phyloP scores from a whole-genome alignment of 2,113 vertebrate genomes.

The Probosciger aterrimus region DNA sequence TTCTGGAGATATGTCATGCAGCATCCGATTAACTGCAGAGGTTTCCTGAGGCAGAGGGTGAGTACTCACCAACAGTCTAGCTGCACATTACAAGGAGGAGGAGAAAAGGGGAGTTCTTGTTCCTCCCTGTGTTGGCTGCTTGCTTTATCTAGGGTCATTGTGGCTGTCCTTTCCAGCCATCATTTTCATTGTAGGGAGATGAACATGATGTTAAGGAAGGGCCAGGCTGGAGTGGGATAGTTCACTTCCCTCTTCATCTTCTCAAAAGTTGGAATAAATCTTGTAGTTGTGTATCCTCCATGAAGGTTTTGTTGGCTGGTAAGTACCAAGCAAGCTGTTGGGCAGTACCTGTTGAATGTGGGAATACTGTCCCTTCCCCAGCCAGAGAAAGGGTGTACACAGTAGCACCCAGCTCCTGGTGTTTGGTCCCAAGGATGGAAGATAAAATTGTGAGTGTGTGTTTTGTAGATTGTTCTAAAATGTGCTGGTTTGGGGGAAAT shows the following conservation, averaged over 20 bases:
- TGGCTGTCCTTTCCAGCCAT: constrained; percentile 54
- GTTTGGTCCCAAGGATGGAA: background rate
- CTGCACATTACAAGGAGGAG: constrained; percentile 62
- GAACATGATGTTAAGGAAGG: constrained; percentile 66
- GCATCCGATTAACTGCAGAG: constrained; percentile 72
- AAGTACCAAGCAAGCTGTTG: constrained; percentile 69
- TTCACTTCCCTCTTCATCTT: background rate
- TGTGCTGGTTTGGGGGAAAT: background rate
- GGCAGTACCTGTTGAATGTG: background rate
- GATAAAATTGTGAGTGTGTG: background rate
- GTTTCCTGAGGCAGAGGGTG: constrained; percentile 73
- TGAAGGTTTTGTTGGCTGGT: constrained; percentile 68
- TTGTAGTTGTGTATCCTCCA: constrained; percentile 70
- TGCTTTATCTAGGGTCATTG: constrained; percentile 14
- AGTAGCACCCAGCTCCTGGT: background rate
- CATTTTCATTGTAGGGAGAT: constrained; percentile 30
- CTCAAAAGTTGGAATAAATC: constrained; percentile 72
- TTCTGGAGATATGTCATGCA: background rate
- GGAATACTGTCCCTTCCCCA: background rate
- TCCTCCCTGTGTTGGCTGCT: background rate
- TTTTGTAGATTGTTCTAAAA: background rate
- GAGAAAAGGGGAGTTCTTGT: constrained; percentile 68
- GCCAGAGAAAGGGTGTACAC: background rate
- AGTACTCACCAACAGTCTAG: constrained; percentile 56
- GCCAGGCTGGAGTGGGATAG: constrained; percentile 22